These are phyloP conservation scores for Amphiprion percula DNA, from an alignment of 2,113 vertebrate species.

Conservation along the genomic window DNA sequence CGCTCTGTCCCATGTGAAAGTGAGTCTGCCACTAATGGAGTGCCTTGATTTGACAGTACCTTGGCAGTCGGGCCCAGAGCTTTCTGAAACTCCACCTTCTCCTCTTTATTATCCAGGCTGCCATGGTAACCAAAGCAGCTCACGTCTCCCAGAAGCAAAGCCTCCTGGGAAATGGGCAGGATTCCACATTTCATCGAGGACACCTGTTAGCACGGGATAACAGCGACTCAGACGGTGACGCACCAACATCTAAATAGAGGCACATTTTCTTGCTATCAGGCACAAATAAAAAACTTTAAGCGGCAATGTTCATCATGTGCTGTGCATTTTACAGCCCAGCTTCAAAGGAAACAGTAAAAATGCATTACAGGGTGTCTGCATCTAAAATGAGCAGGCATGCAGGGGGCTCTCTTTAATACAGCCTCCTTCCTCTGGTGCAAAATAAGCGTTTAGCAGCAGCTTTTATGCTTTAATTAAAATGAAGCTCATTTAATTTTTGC, in stretches of 20 bases:
- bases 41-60: slow-evolving; percentile 82
- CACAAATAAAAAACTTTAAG: slow-evolving; percentile 55
- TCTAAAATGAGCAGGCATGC: slow-evolving; percentile 47
- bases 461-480: slow-evolving; percentile 27
- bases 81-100: slow-evolving; percentile 95
- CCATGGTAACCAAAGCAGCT: slow-evolving; percentile 95
- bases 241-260: slow-evolving; percentile 52
- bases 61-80: slow-evolving; percentile 94
- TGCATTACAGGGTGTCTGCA: slow-evolving; percentile 36
- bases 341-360: slow-evolving; percentile 56
- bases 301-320: slow-evolving; percentile 20
- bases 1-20: slow-evolving; percentile 38
- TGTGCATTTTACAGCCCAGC: slow-evolving; percentile 47
- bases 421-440: slow-evolving; percentile 20
- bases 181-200: slow-evolving; percentile 99
- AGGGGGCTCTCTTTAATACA: slow-evolving; percentile 48
- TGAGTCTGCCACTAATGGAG: slow-evolving; percentile 55
- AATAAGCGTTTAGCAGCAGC: slow-evolving; percentile 48
- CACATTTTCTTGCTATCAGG: slow-evolving; percentile 38
- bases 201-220: slow-evolving; percentile 85
- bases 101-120: slow-evolving; percentile 92
- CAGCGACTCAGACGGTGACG: slow-evolving; percentile 57
- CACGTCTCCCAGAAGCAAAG: slow-evolving; percentile 93
- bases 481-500: slow-evolving; percentile 25
- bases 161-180: slow-evolving; percentile 97